phyloP scores from a whole-genome alignment of 1,140 invertebrate species.

The Potamilus streckersoni region DNA sequence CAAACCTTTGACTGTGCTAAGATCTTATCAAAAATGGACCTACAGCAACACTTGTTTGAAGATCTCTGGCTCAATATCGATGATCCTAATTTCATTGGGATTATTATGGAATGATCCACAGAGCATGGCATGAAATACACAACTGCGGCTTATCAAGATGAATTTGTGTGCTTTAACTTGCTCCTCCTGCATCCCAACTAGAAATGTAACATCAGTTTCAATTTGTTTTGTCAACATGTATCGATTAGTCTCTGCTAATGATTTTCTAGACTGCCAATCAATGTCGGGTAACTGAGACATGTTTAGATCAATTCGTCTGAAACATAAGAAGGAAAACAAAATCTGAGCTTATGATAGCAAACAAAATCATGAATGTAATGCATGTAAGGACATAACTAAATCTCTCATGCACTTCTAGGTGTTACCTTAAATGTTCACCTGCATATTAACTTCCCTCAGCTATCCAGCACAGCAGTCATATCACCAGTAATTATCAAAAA shows the following conservation, averaged over 20 bases:
- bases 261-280: constrained; percentile 25
- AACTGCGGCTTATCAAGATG: constrained; percentile 20
- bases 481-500: too few species aligned
- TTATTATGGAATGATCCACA: constrained; percentile 41
- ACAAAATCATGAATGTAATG: too few species aligned
- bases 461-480: too few species aligned
- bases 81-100: constrained; percentile 38
- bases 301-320: too few species aligned
- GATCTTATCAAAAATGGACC: too few species aligned
- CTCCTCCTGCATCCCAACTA: constrained; percentile 1
- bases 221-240: constrained; percentile 17
- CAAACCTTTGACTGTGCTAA: too few species aligned
- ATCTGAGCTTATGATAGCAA: too few species aligned
- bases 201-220: constrained; percentile 18
- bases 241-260: constrained; percentile 18
- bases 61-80: constrained; percentile 43
- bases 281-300: neutral
- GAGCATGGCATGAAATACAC: constrained; percentile 44
- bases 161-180: constrained; percentile 23
- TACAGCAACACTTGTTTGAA: constrained; percentile 22
- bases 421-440: too few species aligned
- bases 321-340: too few species aligned
- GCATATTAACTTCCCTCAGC: too few species aligned
- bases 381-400: too few species aligned
- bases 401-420: too few species aligned